These are phyloP conservation scores for Arbacia lixula DNA, from an alignment of 53 echinoderm and acorn worm species.

Conservation along the genomic window DNA sequence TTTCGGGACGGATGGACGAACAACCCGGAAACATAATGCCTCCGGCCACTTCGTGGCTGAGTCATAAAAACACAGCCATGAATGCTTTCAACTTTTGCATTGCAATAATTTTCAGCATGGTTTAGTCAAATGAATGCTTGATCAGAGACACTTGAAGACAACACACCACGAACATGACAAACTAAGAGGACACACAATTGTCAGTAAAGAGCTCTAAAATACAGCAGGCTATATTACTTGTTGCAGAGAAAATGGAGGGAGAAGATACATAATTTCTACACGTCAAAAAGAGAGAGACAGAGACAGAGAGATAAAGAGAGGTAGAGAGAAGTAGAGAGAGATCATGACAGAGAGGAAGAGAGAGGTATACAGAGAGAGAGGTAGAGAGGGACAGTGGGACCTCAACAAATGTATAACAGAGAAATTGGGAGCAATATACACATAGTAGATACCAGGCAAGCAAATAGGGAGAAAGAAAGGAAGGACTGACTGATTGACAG, in stretches of 20 bases:
- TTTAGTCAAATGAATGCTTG: too few relatives aligned
- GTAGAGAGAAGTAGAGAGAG: constrained; percentile 7
- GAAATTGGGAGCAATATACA: not conserved
- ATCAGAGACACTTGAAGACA: too few relatives aligned
- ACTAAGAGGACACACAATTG: too few relatives aligned
- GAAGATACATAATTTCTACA: constrained; percentile 8
- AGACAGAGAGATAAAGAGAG: constrained; percentile 20
- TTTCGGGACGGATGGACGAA: too few relatives aligned
- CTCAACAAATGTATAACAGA: not conserved
- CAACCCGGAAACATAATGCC: too few relatives aligned
- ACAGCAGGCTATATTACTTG: constrained; percentile 17
- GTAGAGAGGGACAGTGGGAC: too few relatives aligned
- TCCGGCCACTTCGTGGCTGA: too few relatives aligned
- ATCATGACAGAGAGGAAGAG: not conserved
- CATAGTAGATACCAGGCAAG: not conserved
- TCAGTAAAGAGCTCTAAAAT: too few relatives aligned
- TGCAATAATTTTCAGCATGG: too few relatives aligned
- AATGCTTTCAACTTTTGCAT: too few relatives aligned
- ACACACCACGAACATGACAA: too few relatives aligned
- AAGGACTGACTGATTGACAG: not conserved
- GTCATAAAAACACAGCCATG: too few relatives aligned
- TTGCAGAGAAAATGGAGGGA: not conserved
- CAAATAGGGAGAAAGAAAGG: not conserved
- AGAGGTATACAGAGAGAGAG: constrained; percentile 6
- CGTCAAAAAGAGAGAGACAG: not conserved